Evolutionary conservation across 2,888 invertebrate species (phyloP).

Genomic region (Hypomecis atomaria): DNA sequence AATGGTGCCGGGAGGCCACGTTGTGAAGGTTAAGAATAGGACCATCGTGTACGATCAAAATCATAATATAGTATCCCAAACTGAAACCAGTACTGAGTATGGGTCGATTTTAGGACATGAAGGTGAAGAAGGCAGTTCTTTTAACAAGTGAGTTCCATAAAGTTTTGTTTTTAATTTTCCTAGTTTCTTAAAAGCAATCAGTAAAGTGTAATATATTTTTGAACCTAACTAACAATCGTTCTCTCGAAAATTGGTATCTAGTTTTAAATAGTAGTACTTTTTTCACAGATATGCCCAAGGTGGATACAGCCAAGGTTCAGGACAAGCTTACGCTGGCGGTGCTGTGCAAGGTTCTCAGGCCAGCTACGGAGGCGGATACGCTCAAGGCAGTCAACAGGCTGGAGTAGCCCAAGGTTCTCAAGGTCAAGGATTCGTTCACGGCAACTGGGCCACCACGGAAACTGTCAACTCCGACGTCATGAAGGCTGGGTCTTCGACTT

Average conservation of each 20-base stretch:
- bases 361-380: conserved; percentile 21
- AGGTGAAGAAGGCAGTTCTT: conserved; percentile 77
- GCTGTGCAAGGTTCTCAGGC: conserved; percentile 33
- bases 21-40: conserved; percentile 65
- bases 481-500: conserved; percentile 72
- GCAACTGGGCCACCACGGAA: conserved; percentile 78
- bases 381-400: conserved; percentile 36
- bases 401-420: conserved; percentile 40
- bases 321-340: conserved; percentile 33
- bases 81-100: conserved; percentile 82
- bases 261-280: background rate
- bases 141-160: conserved; percentile 67
- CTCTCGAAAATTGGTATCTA: background rate
- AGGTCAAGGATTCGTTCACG: conserved; percentile 68
- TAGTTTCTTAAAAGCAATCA: too few species aligned
- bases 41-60: conserved; percentile 71
- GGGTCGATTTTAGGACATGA: conserved; percentile 69
- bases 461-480: conserved; percentile 76
- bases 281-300: conserved; percentile 42
- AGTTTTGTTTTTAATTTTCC: background rate
- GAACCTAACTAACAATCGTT: too few species aligned
- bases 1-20: conserved; percentile 53
- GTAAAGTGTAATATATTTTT: too few species aligned
- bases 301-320: conserved; percentile 47
- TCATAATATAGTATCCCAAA: conserved; percentile 74